Base-by-base conservation (phyloP, 2,113 vertebrate species). In the Hydropotes inermis region DNA sequence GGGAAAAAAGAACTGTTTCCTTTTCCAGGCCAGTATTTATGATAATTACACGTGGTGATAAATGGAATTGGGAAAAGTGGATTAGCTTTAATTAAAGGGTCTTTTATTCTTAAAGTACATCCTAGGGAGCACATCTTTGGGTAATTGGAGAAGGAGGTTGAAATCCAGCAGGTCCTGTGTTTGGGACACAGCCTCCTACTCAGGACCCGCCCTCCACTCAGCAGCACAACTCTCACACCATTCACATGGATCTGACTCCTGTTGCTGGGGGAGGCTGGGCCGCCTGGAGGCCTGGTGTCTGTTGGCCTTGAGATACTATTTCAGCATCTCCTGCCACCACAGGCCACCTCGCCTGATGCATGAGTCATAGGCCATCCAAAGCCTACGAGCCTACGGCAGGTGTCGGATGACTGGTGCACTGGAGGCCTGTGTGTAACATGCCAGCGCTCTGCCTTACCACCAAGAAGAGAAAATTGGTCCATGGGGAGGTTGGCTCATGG, bases 21-120 rank as follows among this genome's bases (percentile, higher is more conserved):
- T 96, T 64, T 90, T 97, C 88, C 36, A 91, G 95, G 81, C 27
- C 57, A 95, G 82, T 97, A 86, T 97, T 98, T 97, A 93, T 39
- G 83, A 45, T 97, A 91, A 98, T 98, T 97, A 95, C 12, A 50
- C 45, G 25, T 57, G 85, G 67, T 95, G 58, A 57, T 89, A 95
- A 94, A 97, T 89, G 88, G 90, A 95, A 89, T 86, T 94, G 50
- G 91, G 91, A 45, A 95, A 98, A 95, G 88, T 54, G 67, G 96
- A 97, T 97, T 97, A 60, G 82, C 60, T 89, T 95, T 88, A 96
- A 95, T 97, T 87, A 95, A 78, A 47, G 64, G 50, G 25, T 76
- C 55, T 84, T 97, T 96, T 96, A 76, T 96, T 96, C 36, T 78
- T 93, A 74, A 88, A 95, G 92, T 89, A 78, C 87, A 92, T 91